These are phyloP conservation scores for Esperia sulphurella DNA, from an alignment of 2,888 invertebrate genomes.

Conservation along the genomic window DNA sequence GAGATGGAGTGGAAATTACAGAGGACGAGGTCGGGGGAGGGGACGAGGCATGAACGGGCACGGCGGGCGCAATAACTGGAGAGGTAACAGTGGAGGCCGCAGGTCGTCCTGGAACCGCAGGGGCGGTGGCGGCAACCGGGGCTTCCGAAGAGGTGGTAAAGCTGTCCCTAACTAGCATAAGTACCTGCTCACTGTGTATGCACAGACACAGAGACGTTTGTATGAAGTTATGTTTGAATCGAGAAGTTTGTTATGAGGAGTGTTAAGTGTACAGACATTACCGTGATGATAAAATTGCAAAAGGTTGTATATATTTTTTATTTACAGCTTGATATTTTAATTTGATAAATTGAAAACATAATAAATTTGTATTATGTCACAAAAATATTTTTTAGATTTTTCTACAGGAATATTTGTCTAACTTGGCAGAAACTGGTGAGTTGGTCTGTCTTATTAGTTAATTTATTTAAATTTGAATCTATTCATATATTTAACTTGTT, in stretches of 20 bases:
- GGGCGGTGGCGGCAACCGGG: conserved; percentile 49
- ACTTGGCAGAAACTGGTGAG: conserved; percentile 49
- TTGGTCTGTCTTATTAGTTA: conserved; percentile 45
- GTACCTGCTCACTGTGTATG: conserved; percentile 19
- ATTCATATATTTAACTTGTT: conserved; percentile 32
- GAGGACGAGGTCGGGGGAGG: conserved; percentile 61
- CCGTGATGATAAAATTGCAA: conserved; percentile 51
- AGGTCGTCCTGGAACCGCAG: conserved; percentile 51
- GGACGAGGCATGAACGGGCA: conserved; percentile 64
- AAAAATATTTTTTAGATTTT: conserved; percentile 40
- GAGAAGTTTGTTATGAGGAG: conserved; percentile 37
- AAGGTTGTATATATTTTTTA: conserved; percentile 71
- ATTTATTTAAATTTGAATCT: conserved; percentile 31
- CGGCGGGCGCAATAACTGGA: conserved; percentile 53
- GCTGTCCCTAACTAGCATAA: conserved; percentile 51
- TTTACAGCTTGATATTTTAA: conserved; percentile 65
- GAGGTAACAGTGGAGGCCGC: conserved; percentile 43
- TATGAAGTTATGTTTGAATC: conserved; percentile 38
- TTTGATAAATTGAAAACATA: conserved; percentile 59
- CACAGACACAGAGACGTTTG: conserved; percentile 48
- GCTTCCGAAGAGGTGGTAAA: conserved; percentile 65
- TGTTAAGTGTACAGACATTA: conserved; percentile 58
- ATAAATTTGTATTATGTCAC: conserved; percentile 62
- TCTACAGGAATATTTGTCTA: conserved; percentile 39
- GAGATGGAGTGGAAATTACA: conserved; percentile 56